These are phyloP conservation scores for Idaea aversata DNA, from an alignment of 2,888 invertebrate species.

Conservation along the genomic window DNA sequence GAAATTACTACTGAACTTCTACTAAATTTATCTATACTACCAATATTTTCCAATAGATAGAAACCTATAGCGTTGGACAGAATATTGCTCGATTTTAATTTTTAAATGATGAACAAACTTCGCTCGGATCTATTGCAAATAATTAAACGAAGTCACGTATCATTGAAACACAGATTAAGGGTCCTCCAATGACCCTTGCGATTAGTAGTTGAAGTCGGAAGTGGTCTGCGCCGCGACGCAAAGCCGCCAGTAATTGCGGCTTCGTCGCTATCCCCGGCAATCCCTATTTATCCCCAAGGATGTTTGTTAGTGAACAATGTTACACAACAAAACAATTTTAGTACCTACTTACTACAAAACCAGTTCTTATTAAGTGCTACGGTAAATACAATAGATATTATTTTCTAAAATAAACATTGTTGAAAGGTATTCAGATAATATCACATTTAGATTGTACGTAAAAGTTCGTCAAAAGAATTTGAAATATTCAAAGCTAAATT, in stretches of 20 bases:
- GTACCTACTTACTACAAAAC: not conserved
- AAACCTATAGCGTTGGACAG: too few species aligned
- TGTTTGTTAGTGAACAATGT: conserved; percentile 53
- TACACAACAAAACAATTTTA: conserved; percentile 29
- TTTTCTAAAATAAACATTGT: too few species aligned
- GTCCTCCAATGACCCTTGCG: conserved; percentile 57
- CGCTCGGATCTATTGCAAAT: conserved; percentile 21
- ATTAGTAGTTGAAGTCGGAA: conserved; percentile 54
- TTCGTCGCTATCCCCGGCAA: conserved; percentile 60
- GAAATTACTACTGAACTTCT: not conserved
- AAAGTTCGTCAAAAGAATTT: conserved; percentile 12
- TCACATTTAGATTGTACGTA: too few species aligned
- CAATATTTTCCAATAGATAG: too few species aligned
- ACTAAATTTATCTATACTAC: too few species aligned
- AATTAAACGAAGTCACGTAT: conserved; percentile 59
- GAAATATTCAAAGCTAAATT: conserved; percentile 36
- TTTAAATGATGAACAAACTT: conserved; percentile 19
- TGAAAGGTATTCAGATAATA: too few species aligned
- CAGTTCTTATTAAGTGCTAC: conserved; percentile 8
- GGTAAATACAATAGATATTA: not conserved
- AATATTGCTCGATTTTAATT: too few species aligned
- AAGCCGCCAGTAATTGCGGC: conserved; percentile 73
- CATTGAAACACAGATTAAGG: conserved; percentile 58
- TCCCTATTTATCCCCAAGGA: conserved; percentile 58
- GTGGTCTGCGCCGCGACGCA: conserved; percentile 53